These are phyloP conservation scores for Megathymus violae DNA, from an alignment of 1,140 invertebrate genomes.

Conservation along the genomic window DNA sequence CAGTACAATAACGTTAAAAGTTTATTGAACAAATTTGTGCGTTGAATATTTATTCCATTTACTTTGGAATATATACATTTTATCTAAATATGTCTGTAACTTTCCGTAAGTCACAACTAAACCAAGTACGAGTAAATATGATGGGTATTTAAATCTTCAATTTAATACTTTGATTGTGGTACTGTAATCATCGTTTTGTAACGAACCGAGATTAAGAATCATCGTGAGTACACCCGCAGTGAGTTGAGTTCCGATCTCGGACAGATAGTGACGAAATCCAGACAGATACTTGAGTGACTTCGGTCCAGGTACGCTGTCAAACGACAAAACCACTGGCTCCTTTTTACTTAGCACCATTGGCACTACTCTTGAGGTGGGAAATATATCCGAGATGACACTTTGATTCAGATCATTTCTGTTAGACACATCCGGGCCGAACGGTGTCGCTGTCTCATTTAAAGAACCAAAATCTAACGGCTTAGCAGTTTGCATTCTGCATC, in stretches of 20 bases:
- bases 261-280: conserved; percentile 85
- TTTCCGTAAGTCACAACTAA: too few relatives aligned
- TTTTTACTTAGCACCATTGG: conserved; percentile 62
- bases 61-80: too few relatives aligned
- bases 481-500: conserved; percentile 41
- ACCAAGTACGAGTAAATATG: too few relatives aligned
- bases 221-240: conserved; percentile 85
- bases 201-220: conserved; percentile 84
- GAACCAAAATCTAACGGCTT: conserved; percentile 36
- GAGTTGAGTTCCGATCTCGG: conserved; percentile 86
- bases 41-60: too few relatives aligned
- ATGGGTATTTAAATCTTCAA: too few relatives aligned
- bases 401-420: conserved; percentile 35
- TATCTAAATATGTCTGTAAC: too few relatives aligned
- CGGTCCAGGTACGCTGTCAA: conserved; percentile 87
- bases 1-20: too few relatives aligned
- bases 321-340: conserved; percentile 72
- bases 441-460: conserved; percentile 20
- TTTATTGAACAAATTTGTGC: too few relatives aligned
- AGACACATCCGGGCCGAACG: conserved; percentile 13
- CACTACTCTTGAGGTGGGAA: conserved; percentile 51
- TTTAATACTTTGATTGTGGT: neutral
- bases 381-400: conserved; percentile 47
- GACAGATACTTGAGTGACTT: conserved; percentile 83
- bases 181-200: neutral